phyloP scores from a whole-genome alignment of 2,888 invertebrate genomes.

The Netelia melanura region DNA sequence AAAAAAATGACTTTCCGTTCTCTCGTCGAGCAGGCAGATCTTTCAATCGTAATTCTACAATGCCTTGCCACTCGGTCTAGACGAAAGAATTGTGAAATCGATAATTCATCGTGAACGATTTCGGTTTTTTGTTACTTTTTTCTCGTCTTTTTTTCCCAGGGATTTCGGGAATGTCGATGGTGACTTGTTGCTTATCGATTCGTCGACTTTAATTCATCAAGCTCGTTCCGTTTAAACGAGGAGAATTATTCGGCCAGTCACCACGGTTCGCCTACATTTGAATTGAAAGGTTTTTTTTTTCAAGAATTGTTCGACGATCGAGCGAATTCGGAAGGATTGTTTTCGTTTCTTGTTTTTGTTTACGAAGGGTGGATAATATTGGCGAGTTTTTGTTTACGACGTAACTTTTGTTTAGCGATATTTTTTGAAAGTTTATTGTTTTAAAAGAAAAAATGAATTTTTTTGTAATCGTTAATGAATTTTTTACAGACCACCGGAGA shows the following conservation, averaged over 20 bases:
- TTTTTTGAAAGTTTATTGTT: too few relatives aligned
- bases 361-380: too few relatives aligned
- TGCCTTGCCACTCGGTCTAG: neutral
- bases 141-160: neutral
- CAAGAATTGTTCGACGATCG: too few relatives aligned
- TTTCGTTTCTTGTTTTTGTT: too few relatives aligned
- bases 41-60: neutral
- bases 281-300: too few relatives aligned
- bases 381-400: too few relatives aligned
- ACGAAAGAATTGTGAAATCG: neutral
- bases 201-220: constrained; percentile 36
- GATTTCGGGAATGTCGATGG: neutral
- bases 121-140: neutral
- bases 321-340: too few relatives aligned
- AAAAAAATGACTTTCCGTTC: neutral
- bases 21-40: neutral
- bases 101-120: neutral
- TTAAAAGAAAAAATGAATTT: neutral
- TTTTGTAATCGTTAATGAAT: neutral
- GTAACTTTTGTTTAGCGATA: too few relatives aligned
- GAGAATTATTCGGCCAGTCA: neutral
- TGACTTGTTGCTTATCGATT: constrained; percentile 44
- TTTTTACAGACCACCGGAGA: constrained; percentile 87
- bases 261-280: too few relatives aligned
- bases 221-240: constrained; percentile 8